These are phyloP conservation scores for Melipona beecheii DNA, from an alignment of 2,888 invertebrate species.

Conservation along the genomic window DNA sequence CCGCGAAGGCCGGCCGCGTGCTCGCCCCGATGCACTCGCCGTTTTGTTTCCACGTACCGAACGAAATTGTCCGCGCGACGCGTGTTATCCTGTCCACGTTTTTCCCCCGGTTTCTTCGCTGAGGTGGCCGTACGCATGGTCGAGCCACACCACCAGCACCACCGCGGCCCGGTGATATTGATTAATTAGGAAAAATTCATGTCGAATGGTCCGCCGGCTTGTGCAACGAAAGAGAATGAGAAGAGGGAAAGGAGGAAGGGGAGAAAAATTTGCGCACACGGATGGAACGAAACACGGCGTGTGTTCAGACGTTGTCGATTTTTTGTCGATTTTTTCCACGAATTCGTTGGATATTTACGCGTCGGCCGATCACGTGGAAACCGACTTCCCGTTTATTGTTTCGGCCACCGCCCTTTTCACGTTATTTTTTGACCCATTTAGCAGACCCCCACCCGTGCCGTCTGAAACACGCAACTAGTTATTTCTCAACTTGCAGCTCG, in stretches of 20 bases:
- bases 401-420: neutral
- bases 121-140: conserved; percentile 45
- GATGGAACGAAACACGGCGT: neutral
- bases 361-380: neutral
- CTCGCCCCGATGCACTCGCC: too few relatives aligned
- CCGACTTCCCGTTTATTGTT: neutral
- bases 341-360: conserved; percentile 27
- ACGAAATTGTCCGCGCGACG: conserved; percentile 41
- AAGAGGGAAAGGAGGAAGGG: too few relatives aligned
- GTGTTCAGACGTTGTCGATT: conserved; percentile 25
- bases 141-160: conserved; percentile 32
- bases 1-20: conserved; percentile 1
- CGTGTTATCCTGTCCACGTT: conserved; percentile 52
- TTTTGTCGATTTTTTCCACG: neutral
- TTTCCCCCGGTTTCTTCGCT: conserved; percentile 39
- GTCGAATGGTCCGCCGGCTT: conserved; percentile 51
- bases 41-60: conserved; percentile 23
- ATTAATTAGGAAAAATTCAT: conserved; percentile 72
- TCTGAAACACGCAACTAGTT: too few relatives aligned
- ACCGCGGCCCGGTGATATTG: conserved; percentile 63
- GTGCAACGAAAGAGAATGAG: conserved; percentile 34
- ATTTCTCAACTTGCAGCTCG: too few relatives aligned
- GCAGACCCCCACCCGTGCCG: neutral
- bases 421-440: conserved; percentile 31
- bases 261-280: neutral